Evolutionary conservation across 2,113 vertebrate species (phyloP), one percentile per base, ranked within the genome.

Genomic region (Rutilus rutilus): DNA sequence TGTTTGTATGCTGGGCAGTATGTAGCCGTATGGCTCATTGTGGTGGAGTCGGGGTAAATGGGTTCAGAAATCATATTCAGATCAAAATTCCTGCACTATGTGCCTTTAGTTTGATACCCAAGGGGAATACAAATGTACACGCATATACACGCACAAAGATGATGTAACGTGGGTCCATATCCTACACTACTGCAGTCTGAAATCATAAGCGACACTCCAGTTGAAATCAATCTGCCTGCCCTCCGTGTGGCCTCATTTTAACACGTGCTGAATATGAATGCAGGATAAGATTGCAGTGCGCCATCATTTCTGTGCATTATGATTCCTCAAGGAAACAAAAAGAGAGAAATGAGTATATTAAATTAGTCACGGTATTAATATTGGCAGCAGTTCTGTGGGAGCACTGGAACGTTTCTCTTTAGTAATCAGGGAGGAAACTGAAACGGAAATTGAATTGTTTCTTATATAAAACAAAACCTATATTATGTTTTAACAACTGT

Each of bases 321-420:
- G 84, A 71, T 42, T 83, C 69, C 65, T 85, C 45, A 21, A 30
- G 39, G 30, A 42, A 54, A 85, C 54, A 57, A 15, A 57, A 23
- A 84, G 69, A 84, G 81, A 52, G 77, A 30, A 85, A 88, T 39
- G 45, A 59, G 30, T 79, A 54, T 59, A 60, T 87, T 84, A 74
- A 57, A 69, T 88, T 50, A n/a, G 39, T 60, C 42, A 11, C 12
- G 52, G 47, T 87, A 73, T 78, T 85, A 84, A 86, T 75, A 85
- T 65, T 54, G 82, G 50, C 87, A 79, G 21, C 67, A 54, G 60
- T 90, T 78, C 76, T 60, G 80, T 67, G 30, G 82, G 1, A 67
- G 67, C 33, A 78, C 36, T 76, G 84, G 30, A 2, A 23, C 3
- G 10, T 39, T 65, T 83, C 27, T 75, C 42, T 69, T 7, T 42